A percentile compares a stretch with the other conserved stretches of the same genome.
Evolutionary conservation across 2,113 vertebrate species (phyloP).

Genomic region (Poecile atricapillus): DNA sequence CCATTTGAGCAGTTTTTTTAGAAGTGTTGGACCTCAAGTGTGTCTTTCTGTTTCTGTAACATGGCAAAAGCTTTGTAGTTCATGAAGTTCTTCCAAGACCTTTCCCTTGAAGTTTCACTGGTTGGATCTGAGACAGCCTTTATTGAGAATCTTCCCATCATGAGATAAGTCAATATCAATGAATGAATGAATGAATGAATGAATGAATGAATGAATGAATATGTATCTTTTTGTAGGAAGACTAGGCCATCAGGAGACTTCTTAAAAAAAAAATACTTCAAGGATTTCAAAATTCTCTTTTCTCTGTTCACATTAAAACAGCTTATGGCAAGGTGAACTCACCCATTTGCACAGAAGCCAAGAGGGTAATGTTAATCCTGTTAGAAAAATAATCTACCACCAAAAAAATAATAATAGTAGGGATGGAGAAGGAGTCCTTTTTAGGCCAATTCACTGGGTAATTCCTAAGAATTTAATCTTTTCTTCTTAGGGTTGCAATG

Average conservation of each 20-base stretch:
- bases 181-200: background rate
- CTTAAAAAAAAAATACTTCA: background rate
- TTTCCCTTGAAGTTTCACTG: background rate
- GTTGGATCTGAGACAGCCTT: background rate
- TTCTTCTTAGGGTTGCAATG: background rate
- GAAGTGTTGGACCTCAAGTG: rapidly evolving
- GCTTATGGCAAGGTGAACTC: constrained; percentile 22
- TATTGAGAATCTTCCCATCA: background rate
- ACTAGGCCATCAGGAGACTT: background rate
- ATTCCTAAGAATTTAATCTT: constrained; percentile 1
- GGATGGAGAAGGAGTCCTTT: background rate
- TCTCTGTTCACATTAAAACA: constrained; percentile 7
- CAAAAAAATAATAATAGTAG: constrained; percentile 12
- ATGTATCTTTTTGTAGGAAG: background rate
- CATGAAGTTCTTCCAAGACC: background rate
- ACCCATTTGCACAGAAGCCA: constrained; percentile 15
- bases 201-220: background rate
- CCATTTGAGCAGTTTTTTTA: background rate
- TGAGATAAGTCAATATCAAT: background rate
- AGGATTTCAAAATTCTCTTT: background rate
- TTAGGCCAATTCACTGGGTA: background rate
- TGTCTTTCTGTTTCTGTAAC: background rate
- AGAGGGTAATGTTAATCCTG: constrained; percentile 21
- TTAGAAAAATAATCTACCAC: constrained; percentile 42
- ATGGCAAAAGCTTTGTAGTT: background rate